Evolutionary conservation across 1,140 invertebrate species (phyloP).

Genomic region (Apolygus lucorum): DNA sequence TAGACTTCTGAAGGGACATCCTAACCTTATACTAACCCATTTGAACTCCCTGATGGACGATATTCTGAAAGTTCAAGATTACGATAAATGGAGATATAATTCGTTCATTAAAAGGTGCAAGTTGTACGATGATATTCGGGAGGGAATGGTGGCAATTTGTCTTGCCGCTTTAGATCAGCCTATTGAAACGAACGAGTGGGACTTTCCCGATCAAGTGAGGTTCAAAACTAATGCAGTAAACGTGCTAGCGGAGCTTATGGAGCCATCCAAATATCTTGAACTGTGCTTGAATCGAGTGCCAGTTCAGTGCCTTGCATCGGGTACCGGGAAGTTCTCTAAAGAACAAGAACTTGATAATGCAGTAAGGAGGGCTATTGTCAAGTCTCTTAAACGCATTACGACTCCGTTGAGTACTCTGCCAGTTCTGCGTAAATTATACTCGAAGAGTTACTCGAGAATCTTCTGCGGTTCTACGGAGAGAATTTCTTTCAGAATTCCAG

Average conservation of each 20-base stretch:
- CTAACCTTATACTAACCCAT: neutral
- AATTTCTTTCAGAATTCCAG: neutral
- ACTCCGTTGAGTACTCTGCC: neutral
- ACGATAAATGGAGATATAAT: neutral
- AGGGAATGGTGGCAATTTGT: neutral
- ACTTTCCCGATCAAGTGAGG: neutral
- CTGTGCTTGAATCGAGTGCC: neutral
- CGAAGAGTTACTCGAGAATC: constrained; percentile 14
- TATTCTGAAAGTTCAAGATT: neutral
- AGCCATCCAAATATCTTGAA: constrained; percentile 1
- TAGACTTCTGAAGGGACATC: neutral
- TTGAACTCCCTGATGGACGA: neutral
- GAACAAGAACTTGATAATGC: constrained; percentile 3
- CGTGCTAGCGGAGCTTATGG: too few species aligned
- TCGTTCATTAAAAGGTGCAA: neutral
- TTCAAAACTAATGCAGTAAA: too few species aligned
- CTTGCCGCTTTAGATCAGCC: neutral
- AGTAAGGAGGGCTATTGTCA: neutral
- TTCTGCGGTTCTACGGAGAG: constrained; percentile 8
- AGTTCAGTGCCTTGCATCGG: neutral
- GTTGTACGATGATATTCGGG: neutral
- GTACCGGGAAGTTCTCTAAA: neutral
- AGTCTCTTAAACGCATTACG: neutral
- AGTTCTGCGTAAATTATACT: neutral
- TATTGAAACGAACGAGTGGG: too few species aligned